Evolutionary conservation across 2,113 vertebrate genomes (phyloP).

Genomic region (Otis tarda): DNA sequence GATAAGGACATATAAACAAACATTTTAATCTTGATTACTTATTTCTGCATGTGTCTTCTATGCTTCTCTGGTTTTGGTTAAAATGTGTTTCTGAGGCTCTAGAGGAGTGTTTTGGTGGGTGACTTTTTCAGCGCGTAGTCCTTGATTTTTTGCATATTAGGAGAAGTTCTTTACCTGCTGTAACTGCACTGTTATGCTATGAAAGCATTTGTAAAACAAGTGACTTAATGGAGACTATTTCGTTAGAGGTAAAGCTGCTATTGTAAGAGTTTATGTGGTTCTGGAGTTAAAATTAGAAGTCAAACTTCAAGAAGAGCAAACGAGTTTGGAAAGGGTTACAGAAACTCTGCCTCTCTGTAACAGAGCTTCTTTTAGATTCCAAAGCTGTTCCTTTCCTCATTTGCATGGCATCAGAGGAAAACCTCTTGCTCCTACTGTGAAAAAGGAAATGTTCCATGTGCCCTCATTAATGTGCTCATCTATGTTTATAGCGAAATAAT

Average conservation of each 20-base stretch:
- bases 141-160: background rate
- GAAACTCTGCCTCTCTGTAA: background rate
- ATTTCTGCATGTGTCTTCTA: background rate
- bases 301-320: background rate
- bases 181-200: background rate
- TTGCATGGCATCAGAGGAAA: background rate
- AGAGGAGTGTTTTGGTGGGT: background rate
- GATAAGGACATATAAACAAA: background rate
- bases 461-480: background rate
- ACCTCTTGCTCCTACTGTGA: background rate
- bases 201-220: background rate
- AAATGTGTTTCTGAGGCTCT: background rate
- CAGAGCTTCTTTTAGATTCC: background rate
- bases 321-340: background rate
- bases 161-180: background rate
- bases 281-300: background rate
- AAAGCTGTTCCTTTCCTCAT: background rate
- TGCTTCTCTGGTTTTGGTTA: background rate
- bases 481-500: background rate
- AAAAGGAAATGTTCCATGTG: background rate
- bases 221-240: background rate
- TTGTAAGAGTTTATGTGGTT: background rate
- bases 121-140: fast-evolving
- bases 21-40: background rate
- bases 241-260: background rate